Evolutionary conservation across 1,140 invertebrate species (phyloP).

Genomic region (Trachymyrmex septentrionalis): DNA sequence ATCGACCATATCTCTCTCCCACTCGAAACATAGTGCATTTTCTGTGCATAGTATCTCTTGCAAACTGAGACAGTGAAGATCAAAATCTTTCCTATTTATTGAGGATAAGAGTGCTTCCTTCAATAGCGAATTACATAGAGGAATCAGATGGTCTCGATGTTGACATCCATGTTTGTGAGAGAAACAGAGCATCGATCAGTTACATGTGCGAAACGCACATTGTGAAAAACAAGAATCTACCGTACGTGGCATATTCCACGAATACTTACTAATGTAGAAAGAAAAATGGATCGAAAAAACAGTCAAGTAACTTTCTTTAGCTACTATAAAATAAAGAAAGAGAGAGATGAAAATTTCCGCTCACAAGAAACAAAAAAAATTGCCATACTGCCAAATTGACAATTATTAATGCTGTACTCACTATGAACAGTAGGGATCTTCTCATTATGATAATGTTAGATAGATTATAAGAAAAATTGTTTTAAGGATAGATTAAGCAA

Average conservation of each 20-base stretch:
- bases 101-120: slow-evolving; percentile 73
- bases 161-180: slow-evolving; percentile 47
- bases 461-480: slow-evolving; percentile 83
- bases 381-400: slow-evolving; percentile 87
- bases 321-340: slow-evolving; percentile 51
- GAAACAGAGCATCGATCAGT: slow-evolving; percentile 48
- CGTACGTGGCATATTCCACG: slow-evolving; percentile 61
- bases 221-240: slow-evolving; percentile 6
- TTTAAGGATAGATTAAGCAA: slow-evolving; percentile 82
- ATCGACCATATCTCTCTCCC: slow-evolving; percentile 63
- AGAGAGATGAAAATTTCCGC: slow-evolving; percentile 78
- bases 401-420: slow-evolving; percentile 84
- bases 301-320: slow-evolving; percentile 54
- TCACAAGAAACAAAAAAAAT: slow-evolving; percentile 82
- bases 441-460: slow-evolving; percentile 84
- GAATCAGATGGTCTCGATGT: slow-evolving; percentile 49
- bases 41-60: slow-evolving; percentile 24
- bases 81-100: slow-evolving; percentile 58
- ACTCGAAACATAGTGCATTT: slow-evolving; percentile 33
- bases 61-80: slow-evolving; percentile 54
- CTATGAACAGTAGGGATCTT: slow-evolving; percentile 84
- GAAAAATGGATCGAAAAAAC: slow-evolving; percentile 14
- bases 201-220: slow-evolving; percentile 5
- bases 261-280: slow-evolving; percentile 67
- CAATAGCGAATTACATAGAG: slow-evolving; percentile 59